Evolutionary conservation across 2,888 invertebrate genomes (phyloP).

Genomic region (Agrotis segetum): DNA sequence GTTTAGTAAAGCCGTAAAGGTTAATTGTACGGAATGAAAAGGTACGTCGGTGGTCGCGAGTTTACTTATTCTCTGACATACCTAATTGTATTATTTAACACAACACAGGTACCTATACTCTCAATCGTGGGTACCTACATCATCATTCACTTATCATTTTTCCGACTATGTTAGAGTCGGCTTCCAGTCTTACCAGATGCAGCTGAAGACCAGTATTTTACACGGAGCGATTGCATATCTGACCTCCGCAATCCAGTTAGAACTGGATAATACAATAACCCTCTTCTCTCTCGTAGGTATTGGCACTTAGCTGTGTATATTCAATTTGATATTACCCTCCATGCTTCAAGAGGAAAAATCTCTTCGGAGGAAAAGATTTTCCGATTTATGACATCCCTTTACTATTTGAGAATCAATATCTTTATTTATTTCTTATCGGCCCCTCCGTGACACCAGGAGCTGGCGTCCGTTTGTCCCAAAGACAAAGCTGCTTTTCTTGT

Average conservation of each 20-base stretch:
- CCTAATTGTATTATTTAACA: constrained; percentile 26
- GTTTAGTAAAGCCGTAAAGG: constrained; percentile 47
- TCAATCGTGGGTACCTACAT: not conserved
- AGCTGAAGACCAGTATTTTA: too few species aligned
- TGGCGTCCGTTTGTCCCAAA: constrained; percentile 81
- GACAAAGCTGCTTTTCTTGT: constrained; percentile 85
- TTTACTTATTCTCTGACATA: constrained; percentile 12
- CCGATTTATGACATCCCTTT: constrained; percentile 55
- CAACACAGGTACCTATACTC: not conserved
- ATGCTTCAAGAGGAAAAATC: constrained; percentile 16
- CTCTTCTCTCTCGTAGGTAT: not conserved
- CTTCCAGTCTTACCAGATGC: too few species aligned
- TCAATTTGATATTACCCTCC: constrained; percentile 12
- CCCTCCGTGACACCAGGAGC: constrained; percentile 65
- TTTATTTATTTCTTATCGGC: constrained; percentile 69
- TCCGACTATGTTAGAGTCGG: too few species aligned
- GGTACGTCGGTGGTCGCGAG: constrained; percentile 14
- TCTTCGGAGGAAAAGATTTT: constrained; percentile 24
- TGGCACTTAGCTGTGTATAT: not conserved
- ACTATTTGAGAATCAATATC: constrained; percentile 63
- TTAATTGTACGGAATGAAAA: constrained; percentile 48
- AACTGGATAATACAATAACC: too few species aligned
- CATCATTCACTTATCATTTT: too few species aligned
- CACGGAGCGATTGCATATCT: too few species aligned
- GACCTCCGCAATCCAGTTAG: too few species aligned